These are phyloP conservation scores for Apaloderma vittatum DNA, from an alignment of 2,113 vertebrate species.

Conservation along the genomic window DNA sequence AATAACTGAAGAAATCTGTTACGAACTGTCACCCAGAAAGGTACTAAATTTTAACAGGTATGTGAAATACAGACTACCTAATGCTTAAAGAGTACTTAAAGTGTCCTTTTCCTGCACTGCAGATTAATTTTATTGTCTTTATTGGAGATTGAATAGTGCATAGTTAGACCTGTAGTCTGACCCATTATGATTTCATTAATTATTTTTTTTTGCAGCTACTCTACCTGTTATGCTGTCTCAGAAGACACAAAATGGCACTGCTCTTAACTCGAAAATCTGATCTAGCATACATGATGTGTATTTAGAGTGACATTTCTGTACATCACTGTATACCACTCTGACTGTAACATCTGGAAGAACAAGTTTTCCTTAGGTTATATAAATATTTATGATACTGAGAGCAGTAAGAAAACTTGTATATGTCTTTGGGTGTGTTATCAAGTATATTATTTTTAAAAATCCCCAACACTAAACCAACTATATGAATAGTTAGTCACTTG, in stretches of 20 bases:
- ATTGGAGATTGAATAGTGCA: not conserved
- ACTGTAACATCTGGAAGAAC: not conserved
- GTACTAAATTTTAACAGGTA: not conserved
- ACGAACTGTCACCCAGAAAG: not conserved
- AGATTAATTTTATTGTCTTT: not conserved
- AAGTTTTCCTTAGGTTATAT: not conserved
- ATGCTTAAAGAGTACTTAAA: not conserved
- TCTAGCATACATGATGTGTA: not conserved
- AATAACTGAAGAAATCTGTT: not conserved
- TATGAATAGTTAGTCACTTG: not conserved
- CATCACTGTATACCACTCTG: not conserved
- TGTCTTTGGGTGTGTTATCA: not conserved
- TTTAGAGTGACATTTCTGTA: not conserved
- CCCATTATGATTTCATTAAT: not conserved
- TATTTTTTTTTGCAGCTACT: not conserved
- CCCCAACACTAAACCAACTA: not conserved
- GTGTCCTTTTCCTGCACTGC: not conserved
- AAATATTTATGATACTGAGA: not conserved
- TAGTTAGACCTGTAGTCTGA: not conserved
- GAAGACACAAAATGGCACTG: not conserved
- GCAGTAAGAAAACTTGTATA: not conserved
- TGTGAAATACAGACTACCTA: not conserved
- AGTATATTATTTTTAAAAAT: not conserved
- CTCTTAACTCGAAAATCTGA: not conserved
- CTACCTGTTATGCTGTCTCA: not conserved